A percentile compares a stretch with the other conserved stretches of the same genome.
phyloP scores from a whole-genome alignment of 2,113 vertebrate genomes.

The Rhizomys pruinosus region DNA sequence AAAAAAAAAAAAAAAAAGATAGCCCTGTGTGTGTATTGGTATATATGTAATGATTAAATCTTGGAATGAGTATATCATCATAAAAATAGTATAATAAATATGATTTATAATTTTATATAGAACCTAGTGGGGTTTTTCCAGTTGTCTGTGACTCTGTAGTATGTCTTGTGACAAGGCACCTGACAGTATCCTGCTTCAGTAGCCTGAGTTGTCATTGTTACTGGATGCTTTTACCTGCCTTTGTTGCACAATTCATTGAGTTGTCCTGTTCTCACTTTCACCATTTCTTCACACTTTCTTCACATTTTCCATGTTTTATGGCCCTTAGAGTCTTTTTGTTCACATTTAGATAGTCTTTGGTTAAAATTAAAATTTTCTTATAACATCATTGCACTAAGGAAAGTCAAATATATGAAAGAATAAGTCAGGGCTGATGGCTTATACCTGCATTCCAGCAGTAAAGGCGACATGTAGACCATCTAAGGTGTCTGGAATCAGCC shows the following conservation, averaged over 20 bases:
- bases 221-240: background rate
- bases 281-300: background rate
- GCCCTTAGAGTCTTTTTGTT: background rate
- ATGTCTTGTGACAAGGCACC: background rate
- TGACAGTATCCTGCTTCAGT: background rate
- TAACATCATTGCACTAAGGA: background rate
- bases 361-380: background rate
- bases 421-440: background rate
- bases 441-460: background rate
- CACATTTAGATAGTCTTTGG: background rate
- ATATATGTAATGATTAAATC: background rate
- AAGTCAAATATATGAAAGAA: background rate
- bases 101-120: background rate
- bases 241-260: background rate
- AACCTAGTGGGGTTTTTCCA: background rate
- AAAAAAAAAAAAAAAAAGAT: no score
- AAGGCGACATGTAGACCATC: no score
- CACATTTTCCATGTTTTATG: background rate
- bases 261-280: background rate
- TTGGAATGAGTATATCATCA: background rate
- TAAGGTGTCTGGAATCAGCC: no score
- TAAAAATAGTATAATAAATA: background rate
- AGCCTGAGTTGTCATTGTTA: background rate
- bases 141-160: background rate
- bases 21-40: background rate